A percentile compares a stretch with the other conserved stretches of the same genome.
These are phyloP conservation scores for Mactromeris polynyma DNA, from an alignment of 2,888 invertebrate species.

Conservation along the genomic window DNA sequence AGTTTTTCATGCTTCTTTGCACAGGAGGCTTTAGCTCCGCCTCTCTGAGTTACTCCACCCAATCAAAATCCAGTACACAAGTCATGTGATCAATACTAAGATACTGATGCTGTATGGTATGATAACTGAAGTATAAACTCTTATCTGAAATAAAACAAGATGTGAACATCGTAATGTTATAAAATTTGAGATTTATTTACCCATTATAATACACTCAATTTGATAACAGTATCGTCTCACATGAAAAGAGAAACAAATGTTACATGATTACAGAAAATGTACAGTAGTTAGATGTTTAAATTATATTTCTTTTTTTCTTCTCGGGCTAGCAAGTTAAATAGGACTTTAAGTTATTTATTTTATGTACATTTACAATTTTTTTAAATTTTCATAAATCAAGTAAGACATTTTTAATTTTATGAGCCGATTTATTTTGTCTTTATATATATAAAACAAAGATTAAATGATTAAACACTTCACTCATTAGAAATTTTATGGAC, in stretches of 20 bases:
- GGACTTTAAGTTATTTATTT: too few species aligned
- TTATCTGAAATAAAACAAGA: background rate
- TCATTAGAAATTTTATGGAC: too few species aligned
- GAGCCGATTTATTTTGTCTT: too few species aligned
- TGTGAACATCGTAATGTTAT: background rate
- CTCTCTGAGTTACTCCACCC: background rate
- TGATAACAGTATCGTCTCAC: background rate
- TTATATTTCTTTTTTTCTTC: background rate
- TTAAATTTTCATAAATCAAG: too few species aligned
- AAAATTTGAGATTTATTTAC: background rate
- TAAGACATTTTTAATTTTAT: too few species aligned
- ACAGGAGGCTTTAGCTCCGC: slow-evolving; percentile 1
- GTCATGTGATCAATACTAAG: slow-evolving; percentile 15
- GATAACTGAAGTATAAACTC: background rate
- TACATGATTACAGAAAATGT: background rate
- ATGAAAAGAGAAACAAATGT: background rate
- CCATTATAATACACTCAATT: background rate
- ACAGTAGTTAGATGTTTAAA: background rate
- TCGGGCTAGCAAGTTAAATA: background rate
- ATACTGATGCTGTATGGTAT: background rate
- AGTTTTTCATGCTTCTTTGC: slow-evolving; percentile 11
- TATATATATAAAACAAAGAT: too few species aligned
- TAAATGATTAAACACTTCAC: too few species aligned
- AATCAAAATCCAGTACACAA: background rate
- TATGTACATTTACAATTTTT: too few species aligned